Percentiles rank a stretch among this genome's conserved stretches.
phyloP scores from a whole-genome alignment of 64 coral and sea anemone species.

The Dendrophyllia cribrosa region DNA sequence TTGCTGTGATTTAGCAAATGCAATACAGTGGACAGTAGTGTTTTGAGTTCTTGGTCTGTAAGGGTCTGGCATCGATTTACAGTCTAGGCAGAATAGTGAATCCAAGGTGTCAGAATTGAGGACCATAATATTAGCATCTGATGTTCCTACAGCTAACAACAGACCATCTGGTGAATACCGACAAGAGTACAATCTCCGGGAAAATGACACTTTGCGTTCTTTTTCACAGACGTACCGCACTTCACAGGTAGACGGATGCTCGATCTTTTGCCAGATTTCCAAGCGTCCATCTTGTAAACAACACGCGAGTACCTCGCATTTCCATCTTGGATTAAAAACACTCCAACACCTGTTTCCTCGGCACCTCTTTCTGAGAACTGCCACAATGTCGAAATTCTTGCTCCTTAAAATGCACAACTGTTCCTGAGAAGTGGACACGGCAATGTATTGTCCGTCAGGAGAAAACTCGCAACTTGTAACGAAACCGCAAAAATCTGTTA shows the following conservation, averaged over 20 bases:
- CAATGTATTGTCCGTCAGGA: slow-evolving; percentile 83
- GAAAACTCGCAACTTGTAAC: slow-evolving; percentile 93
- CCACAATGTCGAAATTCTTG: slow-evolving; percentile 86
- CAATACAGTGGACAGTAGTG: slow-evolving; percentile 80
- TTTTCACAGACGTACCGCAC: slow-evolving; percentile 73
- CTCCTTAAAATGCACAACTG: slow-evolving; percentile 86
- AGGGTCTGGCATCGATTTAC: slow-evolving; percentile 45
- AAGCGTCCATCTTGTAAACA: slow-evolving; percentile 94
- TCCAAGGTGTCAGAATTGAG: slow-evolving; percentile 52
- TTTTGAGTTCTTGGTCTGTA: slow-evolving; percentile 55
- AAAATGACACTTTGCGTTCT: slow-evolving; percentile 73
- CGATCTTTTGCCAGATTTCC: slow-evolving; percentile 63
- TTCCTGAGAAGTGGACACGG: slow-evolving; percentile 87
- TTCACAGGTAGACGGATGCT: slow-evolving; percentile 18
- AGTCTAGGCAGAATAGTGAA: slow-evolving; percentile 55
- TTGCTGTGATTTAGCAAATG: slow-evolving; percentile 84
- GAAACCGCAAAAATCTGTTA: slow-evolving; percentile 93
- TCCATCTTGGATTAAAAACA: slow-evolving; percentile 79
- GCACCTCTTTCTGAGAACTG: slow-evolving; percentile 84
- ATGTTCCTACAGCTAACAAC: slow-evolving; percentile 81
- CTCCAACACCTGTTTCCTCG: slow-evolving; percentile 91
- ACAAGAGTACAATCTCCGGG: slow-evolving; percentile 74
- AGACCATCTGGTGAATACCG: slow-evolving; percentile 81
- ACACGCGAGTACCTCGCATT: slow-evolving; percentile 73
- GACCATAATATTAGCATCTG: slow-evolving; percentile 81